phyloP scores from a whole-genome alignment of 2,113 vertebrate genomes.

The Panurus biarmicus region DNA sequence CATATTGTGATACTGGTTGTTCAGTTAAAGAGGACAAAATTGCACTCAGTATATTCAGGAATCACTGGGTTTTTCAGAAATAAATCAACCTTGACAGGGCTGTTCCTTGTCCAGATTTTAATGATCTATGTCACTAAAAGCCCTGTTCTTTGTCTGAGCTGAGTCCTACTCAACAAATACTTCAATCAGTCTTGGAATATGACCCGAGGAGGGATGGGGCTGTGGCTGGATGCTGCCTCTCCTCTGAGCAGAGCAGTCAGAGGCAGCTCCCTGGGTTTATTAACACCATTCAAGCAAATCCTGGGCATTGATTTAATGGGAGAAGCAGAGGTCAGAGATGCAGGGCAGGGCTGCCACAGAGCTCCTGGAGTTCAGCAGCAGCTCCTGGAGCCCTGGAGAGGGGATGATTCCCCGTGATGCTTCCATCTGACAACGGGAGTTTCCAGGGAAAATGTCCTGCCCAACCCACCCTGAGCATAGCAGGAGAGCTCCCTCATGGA shows the following conservation, averaged over 20 bases:
- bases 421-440: background rate
- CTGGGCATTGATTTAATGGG: background rate
- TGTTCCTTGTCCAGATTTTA: background rate
- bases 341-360: background rate
- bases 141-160: background rate
- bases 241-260: background rate
- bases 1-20: background rate
- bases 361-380: background rate
- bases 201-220: background rate
- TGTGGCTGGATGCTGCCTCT: background rate
- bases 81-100: background rate
- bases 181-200: background rate
- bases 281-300: background rate
- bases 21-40: background rate
- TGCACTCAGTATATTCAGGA: background rate
- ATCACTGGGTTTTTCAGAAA: background rate
- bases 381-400: background rate
- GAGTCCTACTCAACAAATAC: background rate
- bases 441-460: background rate
- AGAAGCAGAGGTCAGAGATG: background rate
- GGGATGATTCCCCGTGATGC: fast-evolving
- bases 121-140: background rate
- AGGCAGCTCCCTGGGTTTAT: background rate
- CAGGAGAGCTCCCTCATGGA: background rate
- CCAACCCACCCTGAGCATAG: background rate